phyloP scores from a whole-genome alignment of 2,888 invertebrate genomes.

The Tetanocera ferruginea region DNA sequence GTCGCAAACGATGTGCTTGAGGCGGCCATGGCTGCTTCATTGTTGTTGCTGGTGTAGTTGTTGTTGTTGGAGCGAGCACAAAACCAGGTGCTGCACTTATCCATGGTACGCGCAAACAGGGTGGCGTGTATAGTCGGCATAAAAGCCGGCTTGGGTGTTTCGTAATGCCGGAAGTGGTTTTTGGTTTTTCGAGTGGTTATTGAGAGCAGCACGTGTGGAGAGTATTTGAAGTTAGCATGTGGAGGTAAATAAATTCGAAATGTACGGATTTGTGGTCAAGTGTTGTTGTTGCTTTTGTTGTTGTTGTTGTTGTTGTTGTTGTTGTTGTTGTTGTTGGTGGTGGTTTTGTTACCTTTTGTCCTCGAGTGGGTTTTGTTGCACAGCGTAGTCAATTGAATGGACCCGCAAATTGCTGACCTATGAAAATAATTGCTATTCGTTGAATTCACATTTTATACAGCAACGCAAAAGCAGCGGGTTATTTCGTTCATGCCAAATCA shows the following conservation, averaged over 20 bases:
- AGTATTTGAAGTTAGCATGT: not conserved
- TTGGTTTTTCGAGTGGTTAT: not conserved
- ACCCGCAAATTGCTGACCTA: slow-evolving; percentile 11
- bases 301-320: not conserved
- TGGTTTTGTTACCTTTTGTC: slow-evolving; percentile 1
- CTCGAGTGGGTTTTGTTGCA: too few species aligned
- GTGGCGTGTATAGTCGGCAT: slow-evolving; percentile 28
- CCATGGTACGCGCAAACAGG: slow-evolving; percentile 53
- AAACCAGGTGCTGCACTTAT: slow-evolving; percentile 70
- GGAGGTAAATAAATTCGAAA: not conserved
- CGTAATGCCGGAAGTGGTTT: not conserved
- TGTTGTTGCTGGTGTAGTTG: slow-evolving; percentile 52
- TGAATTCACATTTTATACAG: not conserved
- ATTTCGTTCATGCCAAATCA: too few species aligned
- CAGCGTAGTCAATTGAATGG: not conserved
- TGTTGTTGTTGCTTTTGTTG: not conserved
- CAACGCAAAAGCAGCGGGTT: too few species aligned
- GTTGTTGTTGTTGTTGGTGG: slow-evolving; percentile 9
- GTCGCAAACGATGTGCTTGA: not conserved
- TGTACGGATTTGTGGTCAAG: not conserved
- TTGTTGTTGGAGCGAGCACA: slow-evolving; percentile 68
- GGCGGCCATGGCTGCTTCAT: slow-evolving; percentile 38
- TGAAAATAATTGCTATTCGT: slow-evolving; percentile 30
- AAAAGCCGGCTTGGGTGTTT: not conserved
- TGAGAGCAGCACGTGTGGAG: not conserved